These are phyloP conservation scores for Drosophila yakuba DNA, from an alignment of 1,140 invertebrate species.

Conservation along the genomic window DNA sequence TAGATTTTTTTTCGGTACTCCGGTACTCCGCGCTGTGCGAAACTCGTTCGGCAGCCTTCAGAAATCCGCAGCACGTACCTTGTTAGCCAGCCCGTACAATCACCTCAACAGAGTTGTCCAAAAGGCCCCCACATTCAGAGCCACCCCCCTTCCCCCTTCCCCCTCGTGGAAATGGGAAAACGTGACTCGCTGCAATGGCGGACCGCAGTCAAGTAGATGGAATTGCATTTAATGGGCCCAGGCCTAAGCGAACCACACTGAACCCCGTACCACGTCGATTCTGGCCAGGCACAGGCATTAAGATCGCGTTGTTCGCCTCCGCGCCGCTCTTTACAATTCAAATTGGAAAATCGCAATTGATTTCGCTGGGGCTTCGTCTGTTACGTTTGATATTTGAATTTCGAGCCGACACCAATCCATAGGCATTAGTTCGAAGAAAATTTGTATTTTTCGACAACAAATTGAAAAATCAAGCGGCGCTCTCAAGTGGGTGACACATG, in stretches of 20 bases:
- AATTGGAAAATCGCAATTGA: conserved; percentile 76
- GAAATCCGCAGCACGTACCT: conserved; percentile 68
- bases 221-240: conserved; percentile 74
- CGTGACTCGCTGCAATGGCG: conserved; percentile 65
- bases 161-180: conserved; percentile 34
- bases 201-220: conserved; percentile 70
- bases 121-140: neutral
- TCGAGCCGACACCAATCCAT: conserved; percentile 63
- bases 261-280: conserved; percentile 10
- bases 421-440: conserved; percentile 48
- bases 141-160: no score
- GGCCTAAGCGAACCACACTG: conserved; percentile 13
- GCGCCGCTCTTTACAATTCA: conserved; percentile 63
- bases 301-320: conserved; percentile 35
- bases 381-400: conserved; percentile 69
- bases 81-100: conserved; percentile 75
- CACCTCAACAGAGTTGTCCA: conserved; percentile 65
- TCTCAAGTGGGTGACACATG: conserved; percentile 54
- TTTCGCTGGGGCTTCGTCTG: conserved; percentile 30
- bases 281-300: conserved; percentile 11
- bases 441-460: conserved; percentile 61
- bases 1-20: conserved; percentile 44
- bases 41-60: conserved; percentile 78
- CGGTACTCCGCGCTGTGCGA: conserved; percentile 8
- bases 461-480: conserved; percentile 44